Evolutionary conservation across 2,888 invertebrate species (phyloP).

Genomic region (Protodeltote pygarga): DNA sequence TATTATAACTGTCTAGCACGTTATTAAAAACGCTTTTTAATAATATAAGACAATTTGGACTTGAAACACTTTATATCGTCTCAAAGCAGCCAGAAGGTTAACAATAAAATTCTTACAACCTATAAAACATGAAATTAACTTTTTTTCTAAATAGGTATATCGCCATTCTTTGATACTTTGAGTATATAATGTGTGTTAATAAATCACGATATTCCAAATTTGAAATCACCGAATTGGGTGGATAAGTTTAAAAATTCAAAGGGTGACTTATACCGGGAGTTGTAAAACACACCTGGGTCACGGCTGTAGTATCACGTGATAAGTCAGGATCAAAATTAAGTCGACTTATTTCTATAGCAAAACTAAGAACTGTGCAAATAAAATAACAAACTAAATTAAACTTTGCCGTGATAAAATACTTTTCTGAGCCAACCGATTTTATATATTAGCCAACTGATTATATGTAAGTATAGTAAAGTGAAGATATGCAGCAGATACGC

Average conservation of each 20-base stretch:
- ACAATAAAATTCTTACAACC: constrained; percentile 34
- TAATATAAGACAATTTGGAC: constrained; percentile 31
- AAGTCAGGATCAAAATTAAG: constrained; percentile 51
- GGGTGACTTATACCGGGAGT: constrained; percentile 42
- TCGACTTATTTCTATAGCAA: constrained; percentile 45
- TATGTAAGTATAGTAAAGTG: background rate
- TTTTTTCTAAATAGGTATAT: constrained; percentile 30
- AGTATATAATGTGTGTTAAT: constrained; percentile 20
- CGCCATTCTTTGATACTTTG: constrained; percentile 37
- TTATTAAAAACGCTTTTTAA: constrained; percentile 35
- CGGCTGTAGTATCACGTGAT: constrained; percentile 30
- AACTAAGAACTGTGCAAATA: constrained; percentile 28
- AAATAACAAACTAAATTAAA: constrained; percentile 49
- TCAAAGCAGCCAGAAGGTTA: constrained; percentile 24
- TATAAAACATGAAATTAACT: constrained; percentile 26
- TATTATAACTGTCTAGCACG: constrained; percentile 9
- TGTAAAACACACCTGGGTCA: constrained; percentile 57
- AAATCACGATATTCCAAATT: constrained; percentile 28
- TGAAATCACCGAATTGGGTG: constrained; percentile 16
- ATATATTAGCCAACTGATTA: constrained; percentile 15
- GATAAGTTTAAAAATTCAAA: constrained; percentile 55
- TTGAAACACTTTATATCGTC: constrained; percentile 21
- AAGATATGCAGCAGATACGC: constrained; percentile 25
- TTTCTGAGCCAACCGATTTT: constrained; percentile 34
- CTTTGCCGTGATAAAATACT: constrained; percentile 33